phyloP scores from a whole-genome alignment of 2,888 invertebrate species.

The Napeogenes inachia region DNA sequence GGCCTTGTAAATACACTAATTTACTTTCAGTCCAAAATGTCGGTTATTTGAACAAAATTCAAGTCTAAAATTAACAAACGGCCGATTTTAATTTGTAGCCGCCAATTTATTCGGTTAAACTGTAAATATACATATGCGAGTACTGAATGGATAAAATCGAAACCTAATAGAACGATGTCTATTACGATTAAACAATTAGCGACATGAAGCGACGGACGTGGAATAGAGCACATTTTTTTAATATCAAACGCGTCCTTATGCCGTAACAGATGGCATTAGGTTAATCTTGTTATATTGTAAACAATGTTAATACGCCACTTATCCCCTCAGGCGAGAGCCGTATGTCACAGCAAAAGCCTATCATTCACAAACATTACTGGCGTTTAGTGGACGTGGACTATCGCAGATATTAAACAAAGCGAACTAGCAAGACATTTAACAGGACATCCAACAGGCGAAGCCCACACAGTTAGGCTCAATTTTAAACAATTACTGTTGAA shows the following conservation, averaged over 20 bases:
- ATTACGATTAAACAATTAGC: background rate
- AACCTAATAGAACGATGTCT: background rate
- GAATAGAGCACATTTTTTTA: background rate
- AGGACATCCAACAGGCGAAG: constrained; percentile 61
- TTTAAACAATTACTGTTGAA: constrained; percentile 77
- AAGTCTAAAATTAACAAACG: constrained; percentile 53
- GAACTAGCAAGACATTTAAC: constrained; percentile 43
- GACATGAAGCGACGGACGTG: background rate
- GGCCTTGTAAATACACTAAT: constrained; percentile 61
- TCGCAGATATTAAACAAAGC: constrained; percentile 57
- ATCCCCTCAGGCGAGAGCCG: constrained; percentile 11
- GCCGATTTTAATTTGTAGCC: constrained; percentile 52
- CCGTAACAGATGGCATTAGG: background rate
- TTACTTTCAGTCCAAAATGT: constrained; percentile 57
- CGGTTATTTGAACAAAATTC: constrained; percentile 52
- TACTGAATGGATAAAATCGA: background rate
- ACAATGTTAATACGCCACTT: constrained; percentile 12
- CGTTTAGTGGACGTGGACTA: constrained; percentile 52
- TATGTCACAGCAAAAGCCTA: constrained; percentile 24
- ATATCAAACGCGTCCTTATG: background rate
- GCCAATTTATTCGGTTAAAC: constrained; percentile 51
- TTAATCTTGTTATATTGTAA: constrained; percentile 12
- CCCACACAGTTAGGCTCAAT: constrained; percentile 78
- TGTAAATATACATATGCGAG: constrained; percentile 27
- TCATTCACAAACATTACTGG: constrained; percentile 26